phyloP scores from a whole-genome alignment of 2,113 vertebrate species.

The Anseranas semipalmata region DNA sequence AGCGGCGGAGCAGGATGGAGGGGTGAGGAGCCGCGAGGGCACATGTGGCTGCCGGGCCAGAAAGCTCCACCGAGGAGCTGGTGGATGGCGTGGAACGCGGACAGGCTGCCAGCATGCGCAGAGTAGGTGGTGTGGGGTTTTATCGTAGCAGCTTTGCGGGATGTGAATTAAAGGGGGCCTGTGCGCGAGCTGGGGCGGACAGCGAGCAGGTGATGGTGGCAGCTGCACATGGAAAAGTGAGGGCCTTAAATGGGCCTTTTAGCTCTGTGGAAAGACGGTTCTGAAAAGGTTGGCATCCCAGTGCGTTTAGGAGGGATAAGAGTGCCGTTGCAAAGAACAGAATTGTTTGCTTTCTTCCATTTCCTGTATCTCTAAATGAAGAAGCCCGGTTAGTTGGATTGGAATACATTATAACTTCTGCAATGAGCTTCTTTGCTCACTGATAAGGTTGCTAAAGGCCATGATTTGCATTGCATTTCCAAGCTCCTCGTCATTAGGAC shows the following conservation, averaged over 20 bases:
- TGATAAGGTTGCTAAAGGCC: constrained; percentile 1
- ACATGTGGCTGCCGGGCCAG: accelerated
- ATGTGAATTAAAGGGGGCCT: accelerated
- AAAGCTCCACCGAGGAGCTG: neutral
- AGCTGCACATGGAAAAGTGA: accelerated
- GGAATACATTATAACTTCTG: neutral
- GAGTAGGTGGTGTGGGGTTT: neutral
- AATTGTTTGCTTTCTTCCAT: neutral
- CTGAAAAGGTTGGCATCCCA: neutral
- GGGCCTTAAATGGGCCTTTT: neutral
- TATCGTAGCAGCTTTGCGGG: accelerated
- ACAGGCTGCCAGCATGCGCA: neutral
- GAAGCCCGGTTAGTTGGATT: neutral
- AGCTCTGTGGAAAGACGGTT: neutral
- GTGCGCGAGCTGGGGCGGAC: neutral
- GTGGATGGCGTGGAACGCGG: neutral
- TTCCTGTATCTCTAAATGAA: constrained; percentile 7
- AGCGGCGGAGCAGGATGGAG: neutral
- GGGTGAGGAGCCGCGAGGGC: neutral
- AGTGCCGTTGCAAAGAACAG: neutral
- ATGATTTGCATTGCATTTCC: constrained; percentile 28
- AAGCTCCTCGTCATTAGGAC: neutral
- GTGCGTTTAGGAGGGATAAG: accelerated
- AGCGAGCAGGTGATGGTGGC: accelerated
- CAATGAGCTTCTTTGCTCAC: neutral